Evolutionary conservation across 1,140 invertebrate genomes (phyloP).

Genomic region (Mylabris phalerata): DNA sequence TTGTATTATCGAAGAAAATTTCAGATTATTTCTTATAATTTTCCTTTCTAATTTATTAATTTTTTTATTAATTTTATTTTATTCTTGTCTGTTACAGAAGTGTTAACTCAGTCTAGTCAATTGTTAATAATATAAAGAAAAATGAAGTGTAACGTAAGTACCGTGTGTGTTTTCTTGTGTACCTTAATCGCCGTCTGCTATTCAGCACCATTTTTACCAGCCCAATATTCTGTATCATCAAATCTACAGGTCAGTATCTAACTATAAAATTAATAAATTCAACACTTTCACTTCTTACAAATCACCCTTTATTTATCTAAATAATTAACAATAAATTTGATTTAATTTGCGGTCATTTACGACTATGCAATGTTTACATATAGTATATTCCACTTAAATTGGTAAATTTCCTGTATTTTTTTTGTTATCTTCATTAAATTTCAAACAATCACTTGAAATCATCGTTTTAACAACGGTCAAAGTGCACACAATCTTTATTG

Average conservation of each 20-base stretch:
- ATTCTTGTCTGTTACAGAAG: slow-evolving; percentile 1
- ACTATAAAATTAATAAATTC: background rate
- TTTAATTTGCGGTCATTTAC: too few relatives aligned
- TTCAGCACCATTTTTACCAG: slow-evolving; percentile 29
- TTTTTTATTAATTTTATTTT: too few relatives aligned
- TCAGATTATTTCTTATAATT: slow-evolving; percentile 9
- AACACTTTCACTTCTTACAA: too few relatives aligned
- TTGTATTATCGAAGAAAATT: slow-evolving; percentile 12
- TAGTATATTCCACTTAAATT: too few relatives aligned
- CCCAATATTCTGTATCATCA: slow-evolving; percentile 16
- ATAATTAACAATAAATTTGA: too few relatives aligned
- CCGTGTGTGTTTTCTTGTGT: slow-evolving; percentile 37
- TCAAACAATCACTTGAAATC: too few relatives aligned
- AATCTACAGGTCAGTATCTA: slow-evolving; percentile 31
- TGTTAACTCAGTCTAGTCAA: slow-evolving; percentile 38
- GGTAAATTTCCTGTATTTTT: too few relatives aligned
- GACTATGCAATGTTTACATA: too few relatives aligned
- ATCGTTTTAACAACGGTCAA: background rate
- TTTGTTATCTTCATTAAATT: too few relatives aligned
- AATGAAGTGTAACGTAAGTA: slow-evolving; percentile 40
- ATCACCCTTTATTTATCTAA: too few relatives aligned
- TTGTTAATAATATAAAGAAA: background rate
- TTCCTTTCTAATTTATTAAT: background rate
- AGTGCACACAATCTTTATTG: background rate
- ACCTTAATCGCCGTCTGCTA: slow-evolving; percentile 33